Evolutionary conservation across 2,113 vertebrate genomes (phyloP).

Genomic region (Zapus hudsonius): DNA sequence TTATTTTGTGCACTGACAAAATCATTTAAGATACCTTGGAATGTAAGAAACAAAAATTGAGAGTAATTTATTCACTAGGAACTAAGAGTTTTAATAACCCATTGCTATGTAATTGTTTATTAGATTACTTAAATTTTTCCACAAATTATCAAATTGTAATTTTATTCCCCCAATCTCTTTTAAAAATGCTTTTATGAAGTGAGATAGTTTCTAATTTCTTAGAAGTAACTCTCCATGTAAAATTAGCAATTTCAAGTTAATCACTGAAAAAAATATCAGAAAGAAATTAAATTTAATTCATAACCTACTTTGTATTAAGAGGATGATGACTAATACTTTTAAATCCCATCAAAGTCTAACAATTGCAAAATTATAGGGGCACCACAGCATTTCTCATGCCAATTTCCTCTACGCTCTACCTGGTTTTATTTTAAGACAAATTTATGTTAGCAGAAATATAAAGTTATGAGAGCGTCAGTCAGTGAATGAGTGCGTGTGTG

Average conservation of each 20-base stretch:
- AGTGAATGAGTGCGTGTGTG: not conserved
- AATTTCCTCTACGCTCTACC: not conserved
- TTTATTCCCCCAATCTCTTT: conserved; percentile 33
- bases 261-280: conserved; percentile 24
- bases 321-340: not conserved
- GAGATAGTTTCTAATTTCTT: conserved; percentile 45
- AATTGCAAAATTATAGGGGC: not conserved
- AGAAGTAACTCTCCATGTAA: conserved; percentile 27
- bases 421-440: conserved; percentile 60
- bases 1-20: conserved; percentile 11
- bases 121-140: conserved; percentile 17
- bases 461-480: no score
- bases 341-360: conserved; percentile 6
- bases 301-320: not conserved
- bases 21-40: not conserved
- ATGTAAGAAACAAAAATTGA: conserved; percentile 1
- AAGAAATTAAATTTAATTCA: conserved; percentile 47
- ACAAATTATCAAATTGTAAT: conserved; percentile 42
- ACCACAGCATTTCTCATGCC: not conserved
- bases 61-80: not conserved
- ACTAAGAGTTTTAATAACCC: not conserved
- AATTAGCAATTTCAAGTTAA: conserved; percentile 44
- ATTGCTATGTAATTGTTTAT: not conserved
- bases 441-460: conserved; percentile 14
- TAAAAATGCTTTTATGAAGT: not conserved